Evolutionary conservation across 2,888 invertebrate genomes (phyloP), one percentile per base, ranked within the genome.

Genomic region (Agrotis clavis): DNA sequence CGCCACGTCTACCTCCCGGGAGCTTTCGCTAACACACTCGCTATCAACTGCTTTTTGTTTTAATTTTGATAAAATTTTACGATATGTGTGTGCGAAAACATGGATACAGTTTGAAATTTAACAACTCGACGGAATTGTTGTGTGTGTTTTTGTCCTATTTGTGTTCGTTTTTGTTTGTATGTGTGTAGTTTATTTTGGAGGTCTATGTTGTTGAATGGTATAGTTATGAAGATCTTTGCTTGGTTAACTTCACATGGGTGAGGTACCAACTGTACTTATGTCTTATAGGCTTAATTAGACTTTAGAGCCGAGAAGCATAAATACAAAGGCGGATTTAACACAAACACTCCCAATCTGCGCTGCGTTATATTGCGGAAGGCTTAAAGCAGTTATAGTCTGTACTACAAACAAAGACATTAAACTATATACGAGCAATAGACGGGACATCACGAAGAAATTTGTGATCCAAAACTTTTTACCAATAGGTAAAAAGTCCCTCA

Each of bases 21-120:
- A 89, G 92, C 89, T 92, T 91, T 87, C 88, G 90, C 88, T 91
- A 91, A 91, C 91, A 90, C 90, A 90, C 87, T 86, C 89, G 88
- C 88, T 90, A 90, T 91, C 90, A 90, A 91, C 87, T 90, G 89
- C 85, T 89, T 88, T 88, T 86, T 87, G 89, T 87, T 91, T 90
- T 90, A 90, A 90, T 91, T 91, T 91, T 87, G 88, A 87, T 90
- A 88, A 90, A 89, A 86, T 88, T 89, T 89, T 86, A 88, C 86
- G 86, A 83, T 85, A 83, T 76, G 83, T 86, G 77, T 74, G 80
- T 78, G 86, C 73, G 76, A 86, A 82, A 84, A 86, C 82, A 86
- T 82, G 71, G 67, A 71, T 67, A 75, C 81, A 59, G 81, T 85
- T 86, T 86, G 74, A 76, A 86, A 81, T 85, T 86, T 84, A 82